These are phyloP conservation scores for Vulpes ferrilata DNA, from an alignment of 2,113 vertebrate species.

Conservation along the genomic window DNA sequence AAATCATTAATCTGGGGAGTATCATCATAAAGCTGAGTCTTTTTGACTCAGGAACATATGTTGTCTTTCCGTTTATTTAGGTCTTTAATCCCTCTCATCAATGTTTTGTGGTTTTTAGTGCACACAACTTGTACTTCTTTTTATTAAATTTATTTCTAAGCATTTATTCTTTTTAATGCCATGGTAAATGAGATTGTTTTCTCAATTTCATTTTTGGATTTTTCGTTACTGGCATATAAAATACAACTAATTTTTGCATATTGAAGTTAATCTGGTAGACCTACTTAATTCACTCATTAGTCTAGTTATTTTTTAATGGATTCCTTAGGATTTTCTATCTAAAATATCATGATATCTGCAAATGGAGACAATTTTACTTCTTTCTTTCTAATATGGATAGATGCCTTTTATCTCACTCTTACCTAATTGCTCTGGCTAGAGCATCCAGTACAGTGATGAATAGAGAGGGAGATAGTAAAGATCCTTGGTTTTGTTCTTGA, in stretches of 20 bases:
- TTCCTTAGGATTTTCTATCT: background rate
- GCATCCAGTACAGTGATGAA: background rate
- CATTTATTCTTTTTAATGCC: background rate
- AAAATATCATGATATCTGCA: background rate
- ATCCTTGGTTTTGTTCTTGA: background rate
- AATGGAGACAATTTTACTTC: background rate
- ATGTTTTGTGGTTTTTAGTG: background rate
- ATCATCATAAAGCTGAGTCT: background rate
- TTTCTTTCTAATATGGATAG: background rate
- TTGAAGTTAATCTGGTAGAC: background rate
- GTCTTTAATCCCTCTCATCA: background rate
- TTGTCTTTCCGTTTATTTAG: background rate
- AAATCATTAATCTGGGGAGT: background rate
- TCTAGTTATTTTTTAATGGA: background rate
- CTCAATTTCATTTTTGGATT: background rate
- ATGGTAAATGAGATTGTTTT: background rate
- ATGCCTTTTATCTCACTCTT: background rate
- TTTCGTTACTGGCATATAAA: background rate
- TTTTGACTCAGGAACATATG: background rate
- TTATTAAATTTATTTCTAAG: background rate
- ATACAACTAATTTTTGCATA: background rate
- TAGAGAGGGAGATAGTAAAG: background rate
- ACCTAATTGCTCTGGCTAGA: background rate
- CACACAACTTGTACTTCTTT: background rate
- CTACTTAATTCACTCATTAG: background rate